These are phyloP conservation scores for Ecdyonurus torrentis DNA, from an alignment of 2,888 invertebrate genomes.

Conservation along the genomic window DNA sequence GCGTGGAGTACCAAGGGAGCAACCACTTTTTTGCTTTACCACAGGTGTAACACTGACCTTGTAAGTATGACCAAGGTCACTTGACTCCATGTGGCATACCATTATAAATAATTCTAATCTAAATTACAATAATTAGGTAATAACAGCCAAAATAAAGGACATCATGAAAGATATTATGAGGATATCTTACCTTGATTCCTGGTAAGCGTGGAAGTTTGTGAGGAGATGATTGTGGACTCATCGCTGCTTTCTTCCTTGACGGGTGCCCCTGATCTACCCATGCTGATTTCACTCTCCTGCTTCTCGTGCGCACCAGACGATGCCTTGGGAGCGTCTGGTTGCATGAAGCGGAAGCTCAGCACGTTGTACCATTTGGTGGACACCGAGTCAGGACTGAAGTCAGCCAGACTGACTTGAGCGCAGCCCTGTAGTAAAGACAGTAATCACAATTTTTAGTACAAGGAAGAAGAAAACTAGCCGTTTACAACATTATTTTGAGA, in stretches of 20 bases:
- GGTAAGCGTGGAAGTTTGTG: conserved; percentile 89
- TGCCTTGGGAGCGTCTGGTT: conserved; percentile 22
- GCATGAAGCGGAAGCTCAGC: conserved; percentile 63
- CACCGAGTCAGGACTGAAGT: conserved; percentile 70
- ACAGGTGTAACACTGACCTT: too few relatives aligned
- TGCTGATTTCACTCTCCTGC: conserved; percentile 4
- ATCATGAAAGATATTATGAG: too few relatives aligned
- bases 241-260: conserved; percentile 84
- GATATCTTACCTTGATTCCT: conserved; percentile 52
- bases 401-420: conserved; percentile 88
- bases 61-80: too few relatives aligned
- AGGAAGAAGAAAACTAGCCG: too few relatives aligned
- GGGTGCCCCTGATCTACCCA: conserved; percentile 5
- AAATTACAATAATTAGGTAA: too few relatives aligned
- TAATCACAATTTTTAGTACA: too few relatives aligned
- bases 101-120: too few relatives aligned
- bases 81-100: too few relatives aligned
- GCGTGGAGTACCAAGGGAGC: too few relatives aligned
- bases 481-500: too few relatives aligned
- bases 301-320: conserved; percentile 6
- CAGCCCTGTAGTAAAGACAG: conserved; percentile 64
- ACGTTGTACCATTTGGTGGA: conserved; percentile 92
- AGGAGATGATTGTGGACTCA: conserved; percentile 91
- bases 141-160: too few relatives aligned
- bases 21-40: too few relatives aligned